phyloP scores from a whole-genome alignment of 2,888 invertebrate species.

The Pachymerium ferrugineum region DNA sequence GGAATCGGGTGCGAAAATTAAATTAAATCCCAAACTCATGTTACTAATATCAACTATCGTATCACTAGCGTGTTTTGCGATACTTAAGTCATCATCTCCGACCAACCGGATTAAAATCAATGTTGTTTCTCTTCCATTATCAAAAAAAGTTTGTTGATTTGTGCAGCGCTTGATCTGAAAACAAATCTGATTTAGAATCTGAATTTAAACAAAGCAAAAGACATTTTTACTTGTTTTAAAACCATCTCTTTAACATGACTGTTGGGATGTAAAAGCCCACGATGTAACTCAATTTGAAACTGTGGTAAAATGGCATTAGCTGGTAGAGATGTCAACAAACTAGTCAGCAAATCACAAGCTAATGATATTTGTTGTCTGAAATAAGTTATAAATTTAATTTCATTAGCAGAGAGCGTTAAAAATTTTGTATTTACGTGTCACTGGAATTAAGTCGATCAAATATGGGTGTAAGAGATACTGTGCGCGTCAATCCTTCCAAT shows the following conservation, averaged over 20 bases:
- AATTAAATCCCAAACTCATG: conserved; percentile 49
- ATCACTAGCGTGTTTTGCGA: conserved; percentile 57
- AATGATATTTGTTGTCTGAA: conserved; percentile 57
- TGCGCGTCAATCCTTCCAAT: conserved; percentile 30
- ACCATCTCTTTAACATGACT: conserved; percentile 60
- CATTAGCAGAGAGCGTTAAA: background rate
- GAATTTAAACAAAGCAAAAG: background rate
- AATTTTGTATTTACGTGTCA: conserved; percentile 31
- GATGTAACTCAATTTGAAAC: conserved; percentile 47
- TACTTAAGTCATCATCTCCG: conserved; percentile 56
- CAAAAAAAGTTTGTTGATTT: conserved; percentile 23
- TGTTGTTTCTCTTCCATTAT: background rate
- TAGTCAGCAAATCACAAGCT: conserved; percentile 60
- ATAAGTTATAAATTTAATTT: conserved; percentile 35
- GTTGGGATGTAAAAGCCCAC: conserved; percentile 58
- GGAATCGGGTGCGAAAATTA: conserved; percentile 55
- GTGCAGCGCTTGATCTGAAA: background rate
- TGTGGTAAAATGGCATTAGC: conserved; percentile 57
- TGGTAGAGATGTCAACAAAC: conserved; percentile 60
- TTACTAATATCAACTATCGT: conserved; percentile 54
- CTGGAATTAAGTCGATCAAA: conserved; percentile 34
- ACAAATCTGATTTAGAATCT: background rate
- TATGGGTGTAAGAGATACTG: conserved; percentile 14
- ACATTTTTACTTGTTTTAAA: conserved; percentile 57
- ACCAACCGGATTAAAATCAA: conserved; percentile 53